phyloP scores from a whole-genome alignment of 2,113 vertebrate species.

The Tiliqua scincoides region DNA sequence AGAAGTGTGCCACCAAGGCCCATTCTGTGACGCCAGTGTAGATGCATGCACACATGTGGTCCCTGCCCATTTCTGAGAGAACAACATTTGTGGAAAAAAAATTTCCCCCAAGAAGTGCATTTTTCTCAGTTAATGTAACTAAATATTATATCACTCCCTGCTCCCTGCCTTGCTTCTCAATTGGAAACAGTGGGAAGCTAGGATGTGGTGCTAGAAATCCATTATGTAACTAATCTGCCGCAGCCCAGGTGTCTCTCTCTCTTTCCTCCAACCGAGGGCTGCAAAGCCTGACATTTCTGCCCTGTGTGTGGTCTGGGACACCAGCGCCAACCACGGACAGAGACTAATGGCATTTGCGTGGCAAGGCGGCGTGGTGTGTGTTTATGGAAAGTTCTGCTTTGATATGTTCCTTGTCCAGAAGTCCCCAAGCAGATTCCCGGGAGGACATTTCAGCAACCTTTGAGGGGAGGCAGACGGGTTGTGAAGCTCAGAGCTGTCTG shows the following conservation, averaged over 20 bases:
- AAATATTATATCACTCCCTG: conserved; percentile 38
- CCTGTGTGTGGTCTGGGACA: conserved; percentile 10
- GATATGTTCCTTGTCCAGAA: no score
- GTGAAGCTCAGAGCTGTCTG: no score
- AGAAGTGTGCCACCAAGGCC: no score
- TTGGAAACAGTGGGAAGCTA: conserved; percentile 21
- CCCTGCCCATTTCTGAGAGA: neutral
- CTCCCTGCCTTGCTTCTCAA: conserved; percentile 16
- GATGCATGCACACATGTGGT: no score
- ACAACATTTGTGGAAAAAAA: neutral
- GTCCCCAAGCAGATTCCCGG: no score
- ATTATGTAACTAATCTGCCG: conserved; percentile 15
- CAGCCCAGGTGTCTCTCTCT: conserved; percentile 38
- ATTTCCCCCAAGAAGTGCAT: neutral
- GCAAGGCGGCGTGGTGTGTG: neutral
- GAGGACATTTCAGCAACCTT: no score
- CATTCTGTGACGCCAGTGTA: no score
- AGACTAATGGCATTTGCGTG: neutral
- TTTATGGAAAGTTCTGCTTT: no score
- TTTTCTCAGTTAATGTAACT: conserved; percentile 37
- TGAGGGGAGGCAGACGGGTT: no score
- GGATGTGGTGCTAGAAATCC: neutral
- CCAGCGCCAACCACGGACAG: neutral
- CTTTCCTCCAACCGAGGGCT: conserved; percentile 57
- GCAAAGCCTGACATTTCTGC: conserved; percentile 62